Evolutionary conservation across 2,797 vertebrate species (phyloP).

Genomic region (Carduelis carduelis): DNA sequence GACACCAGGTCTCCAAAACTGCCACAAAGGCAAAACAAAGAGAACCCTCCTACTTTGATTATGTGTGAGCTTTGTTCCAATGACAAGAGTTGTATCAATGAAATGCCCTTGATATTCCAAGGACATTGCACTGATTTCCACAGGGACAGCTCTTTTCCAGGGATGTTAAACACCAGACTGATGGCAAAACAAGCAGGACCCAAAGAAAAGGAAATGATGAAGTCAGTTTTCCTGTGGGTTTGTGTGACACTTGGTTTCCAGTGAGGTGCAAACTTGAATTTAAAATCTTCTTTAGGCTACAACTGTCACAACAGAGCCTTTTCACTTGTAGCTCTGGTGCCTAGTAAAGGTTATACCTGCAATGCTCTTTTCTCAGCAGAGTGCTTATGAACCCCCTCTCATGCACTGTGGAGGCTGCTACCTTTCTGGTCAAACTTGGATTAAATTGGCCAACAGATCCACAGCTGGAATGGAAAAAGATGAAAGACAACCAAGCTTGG

Average conservation of each 20-base stretch:
- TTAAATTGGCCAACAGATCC: background rate
- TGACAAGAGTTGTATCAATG: background rate
- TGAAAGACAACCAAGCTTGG: background rate
- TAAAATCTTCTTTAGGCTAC: background rate
- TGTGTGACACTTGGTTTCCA: background rate
- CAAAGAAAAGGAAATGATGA: background rate
- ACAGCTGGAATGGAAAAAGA: background rate
- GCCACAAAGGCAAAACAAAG: background rate
- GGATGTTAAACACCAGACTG: background rate
- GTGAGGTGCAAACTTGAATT: background rate
- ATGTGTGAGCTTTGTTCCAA: background rate
- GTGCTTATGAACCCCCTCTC: background rate
- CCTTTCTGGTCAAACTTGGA: background rate
- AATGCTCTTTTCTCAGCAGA: background rate
- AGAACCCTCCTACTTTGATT: background rate
- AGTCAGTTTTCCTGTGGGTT: background rate
- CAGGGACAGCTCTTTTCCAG: background rate
- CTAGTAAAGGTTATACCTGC: background rate
- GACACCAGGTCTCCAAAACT: background rate
- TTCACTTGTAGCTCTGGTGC: background rate
- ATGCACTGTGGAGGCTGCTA: background rate
- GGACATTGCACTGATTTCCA: background rate
- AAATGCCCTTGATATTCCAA: background rate
- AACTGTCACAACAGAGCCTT: background rate
- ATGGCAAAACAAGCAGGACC: background rate